Evolutionary conservation across 2,113 vertebrate genomes (phyloP).

Genomic region (Crotophaga sulcirostris): DNA sequence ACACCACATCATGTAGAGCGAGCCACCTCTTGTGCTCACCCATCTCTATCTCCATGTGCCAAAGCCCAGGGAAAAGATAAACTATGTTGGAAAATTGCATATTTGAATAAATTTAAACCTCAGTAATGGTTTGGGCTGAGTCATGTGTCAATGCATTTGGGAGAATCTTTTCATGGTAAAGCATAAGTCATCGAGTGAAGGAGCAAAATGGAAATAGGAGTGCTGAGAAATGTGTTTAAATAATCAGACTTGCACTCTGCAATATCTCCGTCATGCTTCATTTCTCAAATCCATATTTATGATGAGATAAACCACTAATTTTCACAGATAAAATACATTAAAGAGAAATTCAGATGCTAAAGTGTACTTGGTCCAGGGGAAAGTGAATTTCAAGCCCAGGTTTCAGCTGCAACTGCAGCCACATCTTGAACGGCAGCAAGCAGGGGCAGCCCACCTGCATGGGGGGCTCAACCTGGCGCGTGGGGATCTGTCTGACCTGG

Average conservation of each 20-base stretch:
- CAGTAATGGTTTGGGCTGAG: background rate
- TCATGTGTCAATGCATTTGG: accelerated
- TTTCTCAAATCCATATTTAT: background rate
- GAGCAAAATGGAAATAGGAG: background rate
- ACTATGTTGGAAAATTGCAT: accelerated
- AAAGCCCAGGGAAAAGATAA: background rate
- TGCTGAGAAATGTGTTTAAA: background rate
- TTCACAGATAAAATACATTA: background rate
- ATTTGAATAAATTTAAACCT: background rate
- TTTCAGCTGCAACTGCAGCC: background rate
- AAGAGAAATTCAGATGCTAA: background rate
- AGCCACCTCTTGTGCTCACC: background rate
- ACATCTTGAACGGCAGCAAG: background rate
- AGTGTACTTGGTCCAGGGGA: accelerated
- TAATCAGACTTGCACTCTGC: background rate
- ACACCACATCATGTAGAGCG: accelerated
- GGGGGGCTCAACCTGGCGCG: accelerated
- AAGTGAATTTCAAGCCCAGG: background rate
- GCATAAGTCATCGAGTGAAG: background rate
- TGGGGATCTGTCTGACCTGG: background rate
- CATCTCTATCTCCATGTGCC: background rate
- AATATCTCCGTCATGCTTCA: background rate
- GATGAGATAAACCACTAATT: background rate
- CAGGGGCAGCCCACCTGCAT: background rate
- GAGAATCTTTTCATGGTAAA: background rate